Conservation (phyloP, 2,888 invertebrate genomes). For the Cyclophora punctaria region DNA sequence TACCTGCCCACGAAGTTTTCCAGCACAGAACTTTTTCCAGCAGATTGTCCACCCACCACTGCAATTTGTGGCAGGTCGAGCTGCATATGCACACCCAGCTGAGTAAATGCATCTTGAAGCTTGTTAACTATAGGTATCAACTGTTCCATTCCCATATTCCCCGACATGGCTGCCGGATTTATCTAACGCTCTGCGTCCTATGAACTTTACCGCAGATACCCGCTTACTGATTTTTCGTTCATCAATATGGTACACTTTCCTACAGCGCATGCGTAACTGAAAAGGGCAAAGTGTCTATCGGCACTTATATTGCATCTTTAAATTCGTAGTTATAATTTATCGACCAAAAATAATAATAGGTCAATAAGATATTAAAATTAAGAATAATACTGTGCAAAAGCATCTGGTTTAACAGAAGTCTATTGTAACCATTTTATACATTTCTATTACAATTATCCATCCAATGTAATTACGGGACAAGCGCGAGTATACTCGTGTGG, state of each 20-base stretch:
- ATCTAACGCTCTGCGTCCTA: constrained; percentile 53
- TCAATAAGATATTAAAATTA: too few species aligned
- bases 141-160: constrained; percentile 95
- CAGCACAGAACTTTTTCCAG: constrained; percentile 99
- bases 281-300: constrained; percentile 21
- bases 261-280: constrained; percentile 54
- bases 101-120: constrained; percentile 99
- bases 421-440: too few species aligned
- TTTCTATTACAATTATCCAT: too few species aligned
- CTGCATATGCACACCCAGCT: constrained; percentile 97
- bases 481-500: too few species aligned
- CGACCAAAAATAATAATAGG: too few species aligned
- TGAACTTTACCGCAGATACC: constrained; percentile 66
- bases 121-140: constrained; percentile 99
- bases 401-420: too few species aligned
- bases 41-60: constrained; percentile 99
- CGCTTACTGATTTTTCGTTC: constrained; percentile 66
- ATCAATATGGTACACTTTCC: constrained; percentile 53
- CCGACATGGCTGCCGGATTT: constrained; percentile 76
- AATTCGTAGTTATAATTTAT: too few species aligned
- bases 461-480: too few species aligned
- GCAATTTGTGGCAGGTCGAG: constrained; percentile 99
- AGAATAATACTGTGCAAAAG: too few species aligned
- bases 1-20: constrained; percentile 99
- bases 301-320: too few species aligned